These are phyloP conservation scores for Chrysolina haemoptera DNA, from an alignment of 2,888 invertebrate genomes.

Conservation along the genomic window DNA sequence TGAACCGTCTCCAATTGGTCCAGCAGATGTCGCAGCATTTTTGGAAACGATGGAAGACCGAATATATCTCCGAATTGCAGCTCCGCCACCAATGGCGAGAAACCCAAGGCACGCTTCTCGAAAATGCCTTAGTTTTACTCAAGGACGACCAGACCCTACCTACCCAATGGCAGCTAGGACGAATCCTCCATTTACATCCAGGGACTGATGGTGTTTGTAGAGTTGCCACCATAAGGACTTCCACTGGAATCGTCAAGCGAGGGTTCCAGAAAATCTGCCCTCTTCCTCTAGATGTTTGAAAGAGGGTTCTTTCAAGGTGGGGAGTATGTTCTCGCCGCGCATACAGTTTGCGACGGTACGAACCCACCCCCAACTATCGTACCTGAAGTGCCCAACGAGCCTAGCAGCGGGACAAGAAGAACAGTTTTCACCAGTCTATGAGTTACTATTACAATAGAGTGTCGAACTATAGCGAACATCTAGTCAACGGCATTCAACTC, in stretches of 20 bases:
- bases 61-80: conserved; percentile 53
- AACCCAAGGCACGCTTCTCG: conserved; percentile 11
- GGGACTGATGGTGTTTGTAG: conserved; percentile 43
- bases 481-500: no score
- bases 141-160: conserved; percentile 46
- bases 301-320: no score
- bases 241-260: conserved; percentile 38
- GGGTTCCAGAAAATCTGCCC: conserved; percentile 45
- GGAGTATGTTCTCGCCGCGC: no score
- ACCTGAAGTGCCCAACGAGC: no score
- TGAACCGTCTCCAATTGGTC: no score
- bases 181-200: conserved; percentile 31
- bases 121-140: conserved; percentile 36
- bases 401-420: no score
- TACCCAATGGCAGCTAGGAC: conserved; percentile 41
- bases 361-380: conserved; percentile 9
- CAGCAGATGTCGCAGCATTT: conserved; percentile 48
- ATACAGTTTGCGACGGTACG: no score
- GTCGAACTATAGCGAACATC: no score
- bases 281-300: no score
- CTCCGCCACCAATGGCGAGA: conserved; percentile 48
- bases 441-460: no score
- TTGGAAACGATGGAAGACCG: conserved; percentile 49
- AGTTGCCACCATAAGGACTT: conserved; percentile 42
- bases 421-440: no score